A percentile compares a stretch with the other conserved stretches of the same genome.
Evolutionary conservation across 2,888 invertebrate species (phyloP).

Genomic region (Epsilonema sp.): DNA sequence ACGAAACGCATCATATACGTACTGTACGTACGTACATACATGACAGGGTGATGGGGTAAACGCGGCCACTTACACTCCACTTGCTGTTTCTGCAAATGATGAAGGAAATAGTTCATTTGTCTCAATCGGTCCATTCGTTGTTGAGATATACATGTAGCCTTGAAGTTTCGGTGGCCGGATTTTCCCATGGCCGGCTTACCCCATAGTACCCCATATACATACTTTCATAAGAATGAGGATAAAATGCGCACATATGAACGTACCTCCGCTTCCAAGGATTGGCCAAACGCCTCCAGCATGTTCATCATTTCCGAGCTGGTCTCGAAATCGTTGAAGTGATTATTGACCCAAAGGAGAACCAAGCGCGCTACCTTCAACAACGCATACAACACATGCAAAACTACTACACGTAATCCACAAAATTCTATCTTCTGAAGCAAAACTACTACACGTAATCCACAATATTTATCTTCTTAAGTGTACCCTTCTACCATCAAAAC

Average conservation of each 20-base stretch:
- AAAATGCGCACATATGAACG: conserved; percentile 9
- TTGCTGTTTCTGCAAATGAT: background rate
- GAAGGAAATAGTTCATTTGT: background rate
- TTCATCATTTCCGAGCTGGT: conserved; percentile 89
- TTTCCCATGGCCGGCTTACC: too few species aligned
- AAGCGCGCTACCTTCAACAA: conserved; percentile 62
- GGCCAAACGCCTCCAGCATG: conserved; percentile 75
- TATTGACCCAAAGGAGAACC: conserved; percentile 92
- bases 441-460: too few species aligned
- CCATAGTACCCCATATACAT: conserved; percentile 4
- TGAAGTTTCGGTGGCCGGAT: too few species aligned
- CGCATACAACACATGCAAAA: too few species aligned
- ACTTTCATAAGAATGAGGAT: conserved; percentile 6
- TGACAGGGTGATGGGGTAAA: too few species aligned
- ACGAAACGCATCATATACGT: too few species aligned
- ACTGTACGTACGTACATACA: too few species aligned
- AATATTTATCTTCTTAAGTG: too few species aligned
- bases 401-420: too few species aligned
- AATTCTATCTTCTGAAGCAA: too few species aligned
- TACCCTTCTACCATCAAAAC: too few species aligned
- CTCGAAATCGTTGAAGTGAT: conserved; percentile 93
- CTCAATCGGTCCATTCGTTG: background rate
- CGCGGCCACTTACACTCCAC: background rate
- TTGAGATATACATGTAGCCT: background rate
- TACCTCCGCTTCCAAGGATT: conserved; percentile 49